Evolutionary conservation across 2,113 vertebrate genomes (phyloP).

Genomic region (Strix uralensis): DNA sequence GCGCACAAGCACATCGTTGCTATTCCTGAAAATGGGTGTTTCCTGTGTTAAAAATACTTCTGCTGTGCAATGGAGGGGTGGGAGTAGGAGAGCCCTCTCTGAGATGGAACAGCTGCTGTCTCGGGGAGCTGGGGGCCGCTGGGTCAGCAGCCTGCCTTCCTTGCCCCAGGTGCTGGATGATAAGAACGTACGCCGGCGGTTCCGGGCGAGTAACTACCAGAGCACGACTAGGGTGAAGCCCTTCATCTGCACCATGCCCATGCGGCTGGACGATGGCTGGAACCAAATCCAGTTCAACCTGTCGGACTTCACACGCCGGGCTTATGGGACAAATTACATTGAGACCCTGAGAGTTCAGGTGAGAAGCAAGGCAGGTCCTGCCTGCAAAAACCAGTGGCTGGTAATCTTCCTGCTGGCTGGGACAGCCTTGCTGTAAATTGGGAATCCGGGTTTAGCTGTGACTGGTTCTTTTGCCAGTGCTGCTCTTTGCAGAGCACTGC

Average conservation of each 20-base stretch:
- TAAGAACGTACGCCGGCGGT: slow-evolving; percentile 92
- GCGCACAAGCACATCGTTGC: background rate
- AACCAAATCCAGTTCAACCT: slow-evolving; percentile 99
- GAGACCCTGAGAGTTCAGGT: slow-evolving; percentile 97
- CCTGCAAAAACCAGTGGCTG: accelerated
- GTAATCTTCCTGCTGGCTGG: background rate
- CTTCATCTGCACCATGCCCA: slow-evolving; percentile 98
- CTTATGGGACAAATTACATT: slow-evolving; percentile 94
- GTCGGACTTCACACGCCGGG: slow-evolving; percentile 91
- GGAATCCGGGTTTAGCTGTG: background rate
- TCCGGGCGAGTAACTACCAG: slow-evolving; percentile 96
- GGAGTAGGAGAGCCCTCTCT: background rate
- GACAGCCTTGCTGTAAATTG: background rate
- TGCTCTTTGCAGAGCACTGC: background rate
- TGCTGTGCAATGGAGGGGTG: background rate
- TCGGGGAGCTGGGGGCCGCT: accelerated
- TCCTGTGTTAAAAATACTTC: background rate
- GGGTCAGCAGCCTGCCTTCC: background rate
- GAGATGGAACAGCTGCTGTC: background rate
- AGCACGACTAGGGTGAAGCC: slow-evolving; percentile 95
- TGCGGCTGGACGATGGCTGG: slow-evolving; percentile 96
- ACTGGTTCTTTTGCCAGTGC: background rate
- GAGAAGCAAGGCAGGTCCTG: background rate
- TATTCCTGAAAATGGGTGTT: background rate
- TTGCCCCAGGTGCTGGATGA: slow-evolving; percentile 90